Evolutionary conservation across 2,113 vertebrate genomes (phyloP).

Genomic region (Rhizomys pruinosus): DNA sequence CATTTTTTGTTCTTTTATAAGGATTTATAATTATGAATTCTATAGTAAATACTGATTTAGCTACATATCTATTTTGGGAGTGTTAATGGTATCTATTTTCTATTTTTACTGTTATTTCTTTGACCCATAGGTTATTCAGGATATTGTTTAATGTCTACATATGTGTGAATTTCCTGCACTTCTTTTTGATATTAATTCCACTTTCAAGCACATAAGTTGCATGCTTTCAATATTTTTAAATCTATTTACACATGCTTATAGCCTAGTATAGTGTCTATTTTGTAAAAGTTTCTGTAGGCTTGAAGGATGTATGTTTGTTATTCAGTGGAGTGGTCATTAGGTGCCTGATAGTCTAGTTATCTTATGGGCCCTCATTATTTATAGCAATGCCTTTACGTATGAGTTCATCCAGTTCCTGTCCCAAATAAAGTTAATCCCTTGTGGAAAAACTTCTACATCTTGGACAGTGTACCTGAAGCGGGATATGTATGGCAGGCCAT

Average conservation of each 20-base stretch:
- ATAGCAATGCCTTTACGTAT: background rate
- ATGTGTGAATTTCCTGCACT: background rate
- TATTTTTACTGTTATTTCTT: too few relatives aligned
- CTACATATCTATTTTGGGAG: too few relatives aligned
- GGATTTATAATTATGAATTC: too few relatives aligned
- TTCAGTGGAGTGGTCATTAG: slow-evolving; percentile 18
- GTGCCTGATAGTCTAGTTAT: background rate
- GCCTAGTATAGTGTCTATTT: slow-evolving; percentile 5
- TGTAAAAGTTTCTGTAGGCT: background rate
- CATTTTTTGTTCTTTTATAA: too few relatives aligned
- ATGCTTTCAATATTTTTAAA: background rate
- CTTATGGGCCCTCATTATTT: slow-evolving; percentile 19
- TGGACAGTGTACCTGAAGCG: background rate
- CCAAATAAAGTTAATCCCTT: slow-evolving; percentile 8
- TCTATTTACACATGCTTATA: slow-evolving; percentile 27
- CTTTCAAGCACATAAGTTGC: slow-evolving; percentile 15
- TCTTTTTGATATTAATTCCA: slow-evolving; percentile 30
- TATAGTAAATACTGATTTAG: too few relatives aligned
- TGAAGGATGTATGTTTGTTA: slow-evolving; percentile 22
- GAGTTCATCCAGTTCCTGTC: slow-evolving; percentile 29
- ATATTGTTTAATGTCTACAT: slow-evolving; percentile 17
- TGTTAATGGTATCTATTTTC: too few relatives aligned
- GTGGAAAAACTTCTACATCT: background rate
- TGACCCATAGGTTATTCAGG: too few relatives aligned
- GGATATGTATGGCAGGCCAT: background rate